Evolutionary conservation across 1,140 invertebrate genomes (phyloP), one percentile per base, ranked within the genome.

Genomic region (Panagrolaimus sp.): DNA sequence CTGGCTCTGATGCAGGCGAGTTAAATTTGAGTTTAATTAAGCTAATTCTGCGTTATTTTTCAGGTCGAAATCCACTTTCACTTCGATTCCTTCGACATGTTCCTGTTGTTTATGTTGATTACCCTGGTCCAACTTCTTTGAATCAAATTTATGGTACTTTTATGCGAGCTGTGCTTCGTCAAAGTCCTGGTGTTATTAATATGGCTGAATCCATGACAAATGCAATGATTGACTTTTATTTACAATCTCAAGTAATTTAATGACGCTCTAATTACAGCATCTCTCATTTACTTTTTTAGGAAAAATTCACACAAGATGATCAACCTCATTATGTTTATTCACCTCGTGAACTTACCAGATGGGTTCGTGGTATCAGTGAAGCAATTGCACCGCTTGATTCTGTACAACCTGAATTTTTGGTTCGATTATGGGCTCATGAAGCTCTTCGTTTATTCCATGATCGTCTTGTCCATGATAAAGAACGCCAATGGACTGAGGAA

Each of bases 311-410:
- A 0, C 95, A 98, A 86, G 96, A 99, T 84, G 98, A 98, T 93
- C 96, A 99, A 84, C 96, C 96, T 0, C 96, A 99, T 85, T 99
- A 99, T 84, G 93, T 99, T 0, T 98, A 98, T 86, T 97, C 94
- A 71, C 96, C 96, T n/a, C 88, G 96, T 84, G 96, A 99, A 86
- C 93, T 99, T 91, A 98, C 96, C 0, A 86, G 96, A 71, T 99
- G 96, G 96, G 95, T 99, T 6, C 87, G 96, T 62, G 96, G 96
- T 70, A 98, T 99, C 71, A 97, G 94, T 84, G 96, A 99, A 86
- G 96, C 96, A 3, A 95, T 99, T 66, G 81, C 87, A 75, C 95
- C 96, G 0, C 84, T 98, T 26, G 96, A 99, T 80, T 90, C 88
- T 67, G 84, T 98, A 0, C 88, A 89, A 1, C 90, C 96, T 0